Evolutionary conservation across 2,113 vertebrate genomes (phyloP).

Genomic region (Emydura subglobosa): DNA sequence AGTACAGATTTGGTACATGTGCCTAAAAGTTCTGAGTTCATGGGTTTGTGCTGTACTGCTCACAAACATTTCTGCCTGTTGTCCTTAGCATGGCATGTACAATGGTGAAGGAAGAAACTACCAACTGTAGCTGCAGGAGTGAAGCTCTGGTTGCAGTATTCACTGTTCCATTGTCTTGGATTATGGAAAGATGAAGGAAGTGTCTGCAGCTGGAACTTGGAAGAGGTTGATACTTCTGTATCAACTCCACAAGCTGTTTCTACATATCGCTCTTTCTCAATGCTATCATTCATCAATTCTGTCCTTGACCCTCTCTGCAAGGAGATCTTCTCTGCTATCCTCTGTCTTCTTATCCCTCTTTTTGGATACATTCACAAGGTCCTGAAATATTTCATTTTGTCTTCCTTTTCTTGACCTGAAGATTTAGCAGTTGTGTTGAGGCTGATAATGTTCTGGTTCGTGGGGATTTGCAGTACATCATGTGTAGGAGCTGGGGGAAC

Average conservation of each 20-base stretch:
- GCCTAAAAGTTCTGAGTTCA: accelerated
- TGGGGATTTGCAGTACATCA: accelerated
- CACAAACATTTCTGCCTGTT: not conserved
- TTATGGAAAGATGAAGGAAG: not conserved
- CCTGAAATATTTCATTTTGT: not conserved
- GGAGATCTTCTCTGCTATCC: not conserved
- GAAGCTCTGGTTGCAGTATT: not conserved
- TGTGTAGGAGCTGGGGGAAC: not conserved
- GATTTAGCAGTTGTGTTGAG: not conserved
- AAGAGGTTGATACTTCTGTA: not conserved
- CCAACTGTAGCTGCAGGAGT: no score
- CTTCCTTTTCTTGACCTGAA: not conserved
- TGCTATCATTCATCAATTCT: not conserved
- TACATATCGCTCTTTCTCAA: not conserved
- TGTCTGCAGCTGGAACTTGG: no score
- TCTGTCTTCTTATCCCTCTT: accelerated
- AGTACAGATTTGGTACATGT: not conserved
- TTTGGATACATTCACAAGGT: accelerated
- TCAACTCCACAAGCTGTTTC: not conserved
- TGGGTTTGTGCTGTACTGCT: not conserved
- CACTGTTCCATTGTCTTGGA: accelerated
- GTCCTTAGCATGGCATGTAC: no score
- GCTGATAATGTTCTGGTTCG: not conserved
- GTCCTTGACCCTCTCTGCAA: not conserved
- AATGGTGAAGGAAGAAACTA: no score